phyloP scores from a whole-genome alignment of 2,797 vertebrate species.

The Phaenicophaeus curvirostris region DNA sequence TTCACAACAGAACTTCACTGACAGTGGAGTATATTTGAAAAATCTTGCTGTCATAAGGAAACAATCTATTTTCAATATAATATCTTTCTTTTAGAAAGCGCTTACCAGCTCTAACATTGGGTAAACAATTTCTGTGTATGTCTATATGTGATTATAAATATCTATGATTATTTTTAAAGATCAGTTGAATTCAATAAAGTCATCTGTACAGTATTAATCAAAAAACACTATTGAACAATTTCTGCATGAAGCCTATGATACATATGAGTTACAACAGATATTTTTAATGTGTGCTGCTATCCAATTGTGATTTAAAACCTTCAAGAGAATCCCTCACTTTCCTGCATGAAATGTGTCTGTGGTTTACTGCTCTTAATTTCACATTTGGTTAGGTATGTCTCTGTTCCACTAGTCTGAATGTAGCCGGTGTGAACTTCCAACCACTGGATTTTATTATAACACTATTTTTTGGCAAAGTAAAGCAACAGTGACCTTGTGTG shows the following conservation, averaged over 20 bases:
- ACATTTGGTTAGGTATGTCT: neutral
- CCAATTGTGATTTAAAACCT: neutral
- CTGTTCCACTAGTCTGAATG: neutral
- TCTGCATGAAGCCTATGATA: neutral
- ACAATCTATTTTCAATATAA: neutral
- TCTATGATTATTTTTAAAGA: neutral
- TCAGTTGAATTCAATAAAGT: neutral
- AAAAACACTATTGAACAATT: neutral
- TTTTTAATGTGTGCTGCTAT: neutral
- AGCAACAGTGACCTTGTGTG: neutral
- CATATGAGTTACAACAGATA: neutral
- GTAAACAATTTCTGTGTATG: neutral
- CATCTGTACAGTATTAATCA: neutral
- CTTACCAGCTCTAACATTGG: neutral
- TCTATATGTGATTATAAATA: neutral
- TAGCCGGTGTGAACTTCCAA: neutral
- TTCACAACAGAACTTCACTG: neutral
- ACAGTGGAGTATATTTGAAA: neutral
- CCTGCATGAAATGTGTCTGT: neutral
- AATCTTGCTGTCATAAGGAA: neutral
- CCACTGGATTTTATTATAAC: neutral
- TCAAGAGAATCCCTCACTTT: neutral
- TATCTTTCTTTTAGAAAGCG: neutral
- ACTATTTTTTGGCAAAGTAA: neutral
- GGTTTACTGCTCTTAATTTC: neutral